Evolutionary conservation across 2,888 invertebrate species (phyloP).

Genomic region (Eulithis testata): DNA sequence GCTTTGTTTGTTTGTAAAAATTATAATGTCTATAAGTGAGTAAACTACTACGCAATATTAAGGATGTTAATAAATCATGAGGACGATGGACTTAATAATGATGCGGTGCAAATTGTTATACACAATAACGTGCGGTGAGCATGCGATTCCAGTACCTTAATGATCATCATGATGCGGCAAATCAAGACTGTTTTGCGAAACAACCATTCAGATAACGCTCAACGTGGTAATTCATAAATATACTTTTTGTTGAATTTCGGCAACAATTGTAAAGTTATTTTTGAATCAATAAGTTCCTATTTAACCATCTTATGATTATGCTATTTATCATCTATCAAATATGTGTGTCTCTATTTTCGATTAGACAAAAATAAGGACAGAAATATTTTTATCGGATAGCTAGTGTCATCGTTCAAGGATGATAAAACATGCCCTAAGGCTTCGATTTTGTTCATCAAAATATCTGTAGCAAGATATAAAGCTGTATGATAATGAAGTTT

Average conservation of each 20-base stretch:
- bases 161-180: slow-evolving; percentile 46
- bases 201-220: slow-evolving; percentile 21
- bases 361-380: too few relatives aligned
- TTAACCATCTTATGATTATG: background rate
- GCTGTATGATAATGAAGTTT: slow-evolving; percentile 18
- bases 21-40: slow-evolving; percentile 24
- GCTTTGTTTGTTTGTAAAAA: slow-evolving; percentile 37
- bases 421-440: too few relatives aligned
- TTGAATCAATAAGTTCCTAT: slow-evolving; percentile 6
- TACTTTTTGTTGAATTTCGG: slow-evolving; percentile 4
- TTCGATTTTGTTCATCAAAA: slow-evolving; percentile 2
- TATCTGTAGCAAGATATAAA: slow-evolving; percentile 10
- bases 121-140: slow-evolving; percentile 58
- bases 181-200: slow-evolving; percentile 25
- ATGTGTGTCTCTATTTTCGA: too few relatives aligned
- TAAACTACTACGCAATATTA: slow-evolving; percentile 16
- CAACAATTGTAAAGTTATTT: slow-evolving; percentile 4
- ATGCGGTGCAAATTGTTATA: slow-evolving; percentile 39
- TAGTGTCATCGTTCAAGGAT: too few relatives aligned
- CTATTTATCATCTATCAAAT: too few relatives aligned
- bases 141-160: slow-evolving; percentile 48
- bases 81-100: slow-evolving; percentile 34
- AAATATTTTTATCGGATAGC: too few relatives aligned
- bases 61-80: slow-evolving; percentile 30
- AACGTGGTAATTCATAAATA: slow-evolving; percentile 14